Evolutionary conservation across 1,140 invertebrate species (phyloP), one percentile per base, ranked within the genome.

Genomic region (Prorops nasuta): DNA sequence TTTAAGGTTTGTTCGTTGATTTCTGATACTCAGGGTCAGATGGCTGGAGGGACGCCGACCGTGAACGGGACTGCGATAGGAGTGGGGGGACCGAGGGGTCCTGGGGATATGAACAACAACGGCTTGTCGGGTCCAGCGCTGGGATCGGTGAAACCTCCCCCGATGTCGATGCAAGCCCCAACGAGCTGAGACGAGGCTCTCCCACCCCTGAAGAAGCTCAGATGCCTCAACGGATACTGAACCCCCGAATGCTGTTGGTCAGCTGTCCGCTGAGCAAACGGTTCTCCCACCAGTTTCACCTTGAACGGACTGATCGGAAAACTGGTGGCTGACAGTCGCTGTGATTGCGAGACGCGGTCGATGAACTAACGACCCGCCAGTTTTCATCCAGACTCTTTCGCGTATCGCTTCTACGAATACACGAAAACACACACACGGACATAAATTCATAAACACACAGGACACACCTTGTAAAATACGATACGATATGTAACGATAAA

Each of bases 51-150:
- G 1, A 57, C 64, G 10, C 66, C 72, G 15, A 70, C 68, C 15
- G 65, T 77, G 31, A 78, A 78, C 56, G 76, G 76, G 1, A 74
- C 65, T 44, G 51, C 56, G 14, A 67, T 73, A 35, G 63, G 63
- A 6, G 65, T 72, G 3, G 71, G 70, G 14, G 72, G 71, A 6
- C 65, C 71, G 43, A 53, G 72, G 15, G 70, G 72, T 9, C 76
- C 76, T 3, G 76, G 74, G 3, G 76, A 78, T 42, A 75, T 78
- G 74, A 78, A 78, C 58, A 78, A 78, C 55, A 78, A 78, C 41
- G 76, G 76, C 9, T 55, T 78, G 1, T 76, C 76, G 15, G 76
- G 73, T 8, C 71, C 74, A 3, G 73, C 72, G 6, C 61, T 78
- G n/a, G 76, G 73, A 3, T 56, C 71, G 8, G 73, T 78, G 7